These are phyloP conservation scores for Platyscapa corneri DNA, from an alignment of 1,140 invertebrate species.

Conservation along the genomic window DNA sequence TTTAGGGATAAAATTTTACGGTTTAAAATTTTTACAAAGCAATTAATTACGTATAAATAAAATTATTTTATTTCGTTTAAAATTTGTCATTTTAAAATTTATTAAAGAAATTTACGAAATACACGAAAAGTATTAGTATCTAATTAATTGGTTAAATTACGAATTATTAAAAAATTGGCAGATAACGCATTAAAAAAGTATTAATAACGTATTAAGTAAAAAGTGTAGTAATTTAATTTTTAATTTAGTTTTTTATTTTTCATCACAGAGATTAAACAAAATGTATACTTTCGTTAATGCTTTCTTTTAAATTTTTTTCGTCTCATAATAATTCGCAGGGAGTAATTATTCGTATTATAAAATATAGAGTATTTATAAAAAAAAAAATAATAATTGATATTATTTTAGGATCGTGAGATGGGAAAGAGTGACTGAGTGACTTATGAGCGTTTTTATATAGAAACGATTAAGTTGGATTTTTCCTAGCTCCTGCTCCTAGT, in stretches of 20 bases:
- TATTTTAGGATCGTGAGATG: background rate
- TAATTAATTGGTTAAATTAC: too few species aligned
- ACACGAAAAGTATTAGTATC: too few species aligned
- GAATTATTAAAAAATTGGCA: too few species aligned
- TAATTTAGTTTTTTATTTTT: background rate
- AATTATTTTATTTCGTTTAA: too few species aligned
- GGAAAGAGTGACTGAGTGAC: background rate
- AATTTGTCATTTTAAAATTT: too few species aligned
- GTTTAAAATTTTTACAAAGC: too few species aligned
- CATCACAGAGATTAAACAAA: background rate
- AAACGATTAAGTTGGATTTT: background rate
- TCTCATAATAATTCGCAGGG: background rate
- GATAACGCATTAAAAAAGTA: too few species aligned
- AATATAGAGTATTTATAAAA: background rate
- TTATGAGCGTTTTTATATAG: conserved; percentile 7
- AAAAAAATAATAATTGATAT: conserved; percentile 16
- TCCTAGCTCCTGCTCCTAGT: background rate
- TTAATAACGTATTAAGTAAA: too few species aligned
- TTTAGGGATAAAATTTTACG: too few species aligned
- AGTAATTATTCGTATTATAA: background rate
- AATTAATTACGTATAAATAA: too few species aligned
- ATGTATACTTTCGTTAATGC: background rate
- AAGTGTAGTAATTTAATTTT: background rate
- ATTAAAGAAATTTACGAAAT: too few species aligned
- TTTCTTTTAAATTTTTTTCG: background rate